Evolutionary conservation across 2,888 invertebrate genomes (phyloP).

Genomic region (Drosophila austrosaltans): DNA sequence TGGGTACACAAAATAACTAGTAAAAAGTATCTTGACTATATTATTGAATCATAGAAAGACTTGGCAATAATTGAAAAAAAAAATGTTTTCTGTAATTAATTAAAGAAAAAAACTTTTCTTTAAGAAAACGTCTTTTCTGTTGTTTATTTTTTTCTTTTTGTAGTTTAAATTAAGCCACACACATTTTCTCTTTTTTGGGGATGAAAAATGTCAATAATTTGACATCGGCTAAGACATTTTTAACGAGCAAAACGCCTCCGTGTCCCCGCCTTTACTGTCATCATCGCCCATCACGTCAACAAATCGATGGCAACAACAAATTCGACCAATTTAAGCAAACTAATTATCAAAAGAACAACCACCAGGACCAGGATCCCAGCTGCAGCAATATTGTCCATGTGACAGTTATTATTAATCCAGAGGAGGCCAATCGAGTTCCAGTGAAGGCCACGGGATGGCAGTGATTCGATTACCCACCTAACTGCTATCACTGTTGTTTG

Average conservation of each 20-base stretch:
- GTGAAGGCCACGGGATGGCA: conserved; percentile 1
- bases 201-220: conserved; percentile 31
- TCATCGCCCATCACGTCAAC: conserved; percentile 21
- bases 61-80: too few species aligned
- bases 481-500: not conserved
- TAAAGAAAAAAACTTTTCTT: too few species aligned
- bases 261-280: conserved; percentile 41
- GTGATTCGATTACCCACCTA: conserved; percentile 3
- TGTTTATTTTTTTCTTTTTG: not conserved
- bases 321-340: conserved; percentile 27
- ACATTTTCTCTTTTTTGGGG: conserved; percentile 11
- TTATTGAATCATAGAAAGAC: too few species aligned
- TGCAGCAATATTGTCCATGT: not conserved
- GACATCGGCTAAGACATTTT: conserved; percentile 38
- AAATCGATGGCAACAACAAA: conserved; percentile 35
- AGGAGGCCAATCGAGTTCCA: not conserved
- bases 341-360: conserved; percentile 9
- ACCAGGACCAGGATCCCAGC: conserved; percentile 1
- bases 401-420: conserved; percentile 3
- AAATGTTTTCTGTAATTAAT: too few species aligned
- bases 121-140: too few species aligned
- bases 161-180: conserved; percentile 17
- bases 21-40: too few species aligned
- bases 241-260: conserved; percentile 33
- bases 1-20: too few species aligned